Evolutionary conservation across 2,113 vertebrate species (phyloP).

Genomic region (Ranitomeya imitator): DNA sequence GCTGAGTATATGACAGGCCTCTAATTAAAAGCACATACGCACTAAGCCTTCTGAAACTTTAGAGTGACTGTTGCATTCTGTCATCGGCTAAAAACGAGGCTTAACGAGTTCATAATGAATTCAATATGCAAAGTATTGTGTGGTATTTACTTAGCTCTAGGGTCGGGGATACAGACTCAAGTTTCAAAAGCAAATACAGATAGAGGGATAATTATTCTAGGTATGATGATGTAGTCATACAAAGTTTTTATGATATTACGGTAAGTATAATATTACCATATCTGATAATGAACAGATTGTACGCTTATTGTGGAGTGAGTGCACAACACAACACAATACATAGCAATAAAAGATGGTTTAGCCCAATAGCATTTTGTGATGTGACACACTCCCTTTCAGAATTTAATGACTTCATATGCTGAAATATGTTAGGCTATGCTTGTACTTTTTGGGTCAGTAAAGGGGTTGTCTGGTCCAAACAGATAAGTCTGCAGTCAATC

Average conservation of each 20-base stretch:
- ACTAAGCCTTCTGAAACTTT: neutral
- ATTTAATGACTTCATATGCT: no score
- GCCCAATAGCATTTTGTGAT: no score
- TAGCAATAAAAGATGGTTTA: neutral
- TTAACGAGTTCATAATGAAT: constrained; percentile 35
- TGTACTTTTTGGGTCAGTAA: no score
- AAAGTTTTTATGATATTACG: neutral
- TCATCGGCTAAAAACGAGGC: constrained; percentile 17
- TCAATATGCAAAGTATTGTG: constrained; percentile 9
- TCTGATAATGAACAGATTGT: neutral
- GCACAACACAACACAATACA: neutral
- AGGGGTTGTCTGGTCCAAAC: no score
- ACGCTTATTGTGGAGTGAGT: neutral
- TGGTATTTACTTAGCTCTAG: neutral
- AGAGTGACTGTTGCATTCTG: constrained; percentile 34
- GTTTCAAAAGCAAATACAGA: constrained; percentile 30
- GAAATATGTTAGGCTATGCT: no score
- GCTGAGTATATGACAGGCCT: neutral
- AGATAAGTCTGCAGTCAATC: no score
- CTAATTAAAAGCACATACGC: constrained; percentile 11
- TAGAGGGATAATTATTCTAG: neutral
- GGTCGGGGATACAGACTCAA: neutral
- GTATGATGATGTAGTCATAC: neutral
- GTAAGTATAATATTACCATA: neutral
- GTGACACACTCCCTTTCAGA: no score